Evolutionary conservation across 2,113 vertebrate genomes (phyloP), one percentile per base, ranked within the genome.

Genomic region (Dipodomys spectabilis): DNA sequence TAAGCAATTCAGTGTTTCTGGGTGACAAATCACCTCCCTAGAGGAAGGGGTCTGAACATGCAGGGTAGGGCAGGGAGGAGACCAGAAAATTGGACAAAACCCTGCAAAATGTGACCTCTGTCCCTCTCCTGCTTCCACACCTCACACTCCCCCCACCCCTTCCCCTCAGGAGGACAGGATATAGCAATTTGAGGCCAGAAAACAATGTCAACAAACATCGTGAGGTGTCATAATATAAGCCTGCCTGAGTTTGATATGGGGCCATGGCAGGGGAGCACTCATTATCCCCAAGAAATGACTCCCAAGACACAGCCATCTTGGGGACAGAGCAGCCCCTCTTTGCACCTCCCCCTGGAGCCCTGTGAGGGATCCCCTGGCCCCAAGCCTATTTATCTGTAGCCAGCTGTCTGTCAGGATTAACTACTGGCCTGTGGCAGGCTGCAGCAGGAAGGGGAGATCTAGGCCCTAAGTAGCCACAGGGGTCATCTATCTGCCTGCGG

Each of bases 381-480:
- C 25, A 93, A 91, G 53, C 90, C 96, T 95, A 94, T 97, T 97
- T 95, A 93, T 91, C 94, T 95, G 85, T 77, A 92, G 95, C 92
- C 22, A 44, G 89, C 97, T 96, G 97, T 93, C 86, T 73, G 95
- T 57, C 53, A 74, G 12, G 94, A 96, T 97, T 96, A 97, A 87
- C 96, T 92, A 69, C 94, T 92, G 88, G 96, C 95, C 92, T 45
- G 73, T 49, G 49, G 49, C 84, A 95, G 86, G 91, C 91, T 92
- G 87, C 49, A 72, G 67, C 62, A 94, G 20, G 23, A 25, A 64
- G 92, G 71, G 73, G 75, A 94, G 85, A 85, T 69, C n/a, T 15
- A 3, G 16, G 20, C 0, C 88, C 87, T 90, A 84, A 27, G 74
- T 75, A 72, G 91, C 96, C 91, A 65, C 75, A 28, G 49, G 86